These are phyloP conservation scores for Myrmophylax atrothorax DNA, from an alignment of 2,113 vertebrate species.

Conservation along the genomic window DNA sequence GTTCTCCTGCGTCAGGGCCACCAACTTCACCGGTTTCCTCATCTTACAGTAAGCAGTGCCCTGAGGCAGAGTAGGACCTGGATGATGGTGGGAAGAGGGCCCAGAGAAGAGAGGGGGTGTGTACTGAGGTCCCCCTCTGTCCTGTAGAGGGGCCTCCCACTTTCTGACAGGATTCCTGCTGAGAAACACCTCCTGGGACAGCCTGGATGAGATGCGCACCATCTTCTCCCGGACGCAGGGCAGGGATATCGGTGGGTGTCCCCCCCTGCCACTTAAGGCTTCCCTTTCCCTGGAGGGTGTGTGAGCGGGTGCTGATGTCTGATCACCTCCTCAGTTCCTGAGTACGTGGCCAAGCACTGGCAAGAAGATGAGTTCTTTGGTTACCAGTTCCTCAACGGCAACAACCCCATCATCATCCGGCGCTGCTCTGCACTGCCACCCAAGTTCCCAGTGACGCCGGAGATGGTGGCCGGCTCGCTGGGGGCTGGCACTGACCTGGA, in stretches of 20 bases:
- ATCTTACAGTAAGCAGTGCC: not conserved
- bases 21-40: not conserved
- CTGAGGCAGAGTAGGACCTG: not conserved
- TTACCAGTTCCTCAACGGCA: not conserved
- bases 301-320: not conserved
- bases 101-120: not conserved
- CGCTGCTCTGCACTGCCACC: not conserved
- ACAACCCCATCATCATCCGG: not conserved
- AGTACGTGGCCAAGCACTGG: slow-evolving; percentile 11
- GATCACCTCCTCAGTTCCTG: not conserved
- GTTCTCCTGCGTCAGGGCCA: not conserved
- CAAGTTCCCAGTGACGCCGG: not conserved
- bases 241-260: not conserved
- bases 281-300: not conserved
- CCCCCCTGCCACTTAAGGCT: not conserved
- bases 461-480: not conserved
- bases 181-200: not conserved
- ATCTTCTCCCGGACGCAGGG: not conserved
- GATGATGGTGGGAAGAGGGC: not conserved
- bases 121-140: not conserved
- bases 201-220: not conserved
- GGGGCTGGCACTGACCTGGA: not conserved
- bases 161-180: not conserved
- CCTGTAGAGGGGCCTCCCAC: not conserved
- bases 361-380: not conserved